Evolutionary conservation across 2,113 vertebrate genomes (phyloP).

Genomic region (Hydrochoerus hydrochaeris): DNA sequence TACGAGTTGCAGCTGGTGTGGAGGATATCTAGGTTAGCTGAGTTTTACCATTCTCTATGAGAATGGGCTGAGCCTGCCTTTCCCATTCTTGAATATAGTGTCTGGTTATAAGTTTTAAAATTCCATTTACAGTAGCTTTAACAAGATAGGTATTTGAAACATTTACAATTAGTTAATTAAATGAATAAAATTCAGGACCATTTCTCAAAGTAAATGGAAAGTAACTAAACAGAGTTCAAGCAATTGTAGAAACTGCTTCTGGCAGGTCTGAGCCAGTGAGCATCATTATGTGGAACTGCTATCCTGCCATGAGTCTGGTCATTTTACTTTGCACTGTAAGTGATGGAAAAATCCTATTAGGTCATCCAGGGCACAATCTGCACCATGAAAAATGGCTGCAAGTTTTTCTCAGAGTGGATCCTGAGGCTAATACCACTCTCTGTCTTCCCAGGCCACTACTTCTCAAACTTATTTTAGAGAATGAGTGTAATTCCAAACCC

Average conservation of each 20-base stretch:
- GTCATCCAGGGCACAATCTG: neutral
- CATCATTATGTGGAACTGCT: neutral
- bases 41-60: too few species aligned
- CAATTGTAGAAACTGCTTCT: constrained; percentile 55
- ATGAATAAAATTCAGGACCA: constrained; percentile 17
- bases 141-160: constrained; percentile 60
- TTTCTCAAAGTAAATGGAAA: constrained; percentile 66
- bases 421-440: neutral
- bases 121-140: constrained; percentile 16
- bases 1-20: too few species aligned
- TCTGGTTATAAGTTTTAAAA: too few species aligned
- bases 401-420: neutral
- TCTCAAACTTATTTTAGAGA: neutral
- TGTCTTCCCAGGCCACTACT: neutral
- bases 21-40: too few species aligned
- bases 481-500: neutral
- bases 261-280: constrained; percentile 16
- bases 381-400: neutral
- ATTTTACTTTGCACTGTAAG: neutral
- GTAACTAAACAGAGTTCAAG: constrained; percentile 60
- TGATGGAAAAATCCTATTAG: neutral
- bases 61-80: too few species aligned
- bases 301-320: neutral
- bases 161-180: constrained; percentile 54
- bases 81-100: too few species aligned